Evolutionary conservation across 2,797 vertebrate genomes (phyloP), one percentile per base, ranked within the genome.

Genomic region (Thamnophis elegans): DNA sequence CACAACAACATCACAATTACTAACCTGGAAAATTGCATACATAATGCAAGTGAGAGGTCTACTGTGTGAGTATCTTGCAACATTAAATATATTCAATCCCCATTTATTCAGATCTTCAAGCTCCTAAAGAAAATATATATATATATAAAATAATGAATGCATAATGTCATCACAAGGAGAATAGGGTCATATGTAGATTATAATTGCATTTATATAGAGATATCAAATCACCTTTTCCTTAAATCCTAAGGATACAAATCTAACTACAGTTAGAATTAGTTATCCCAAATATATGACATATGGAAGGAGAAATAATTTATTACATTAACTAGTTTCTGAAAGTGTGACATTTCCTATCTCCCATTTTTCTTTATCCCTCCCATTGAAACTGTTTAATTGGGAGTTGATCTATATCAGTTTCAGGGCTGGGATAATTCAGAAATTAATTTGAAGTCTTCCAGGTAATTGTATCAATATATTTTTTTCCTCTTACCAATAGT

Each of bases 1-100:
- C 20, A 56, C 5, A 13, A 68, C 59, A 13, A 47, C 0, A 0
- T 0, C 0, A 4, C 47, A 51, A 1, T 1, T 42, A 97, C 98
- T 25, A 26, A 99, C 99, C 99, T 99, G 99, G 92, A 99, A 99
- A 93, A 99, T 99, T 85, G 98, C 98, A 11, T 99, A 99, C 99
- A 99, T 99, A 96, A 99, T 98, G 96, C 99, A 99, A 0, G 99
- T 99, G 22, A 99, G 98, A 0, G 99, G 99, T 55, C 99, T 97
- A 94, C 98, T 99, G 95, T 99, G 98, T 0, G 99, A 99, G 92
- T 98, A 99, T 90, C 99, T 98, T 0, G 99, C 98, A 68, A 99
- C 98, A 14, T 98, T 98, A 96, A 99, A 99, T 96, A 99, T 99
- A 95, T 99, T 99, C 93, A 99, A 97, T 28, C 99, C 99, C 99